Evolutionary conservation across 2,888 invertebrate genomes (phyloP).

Genomic region (Druceiella hillmani): DNA sequence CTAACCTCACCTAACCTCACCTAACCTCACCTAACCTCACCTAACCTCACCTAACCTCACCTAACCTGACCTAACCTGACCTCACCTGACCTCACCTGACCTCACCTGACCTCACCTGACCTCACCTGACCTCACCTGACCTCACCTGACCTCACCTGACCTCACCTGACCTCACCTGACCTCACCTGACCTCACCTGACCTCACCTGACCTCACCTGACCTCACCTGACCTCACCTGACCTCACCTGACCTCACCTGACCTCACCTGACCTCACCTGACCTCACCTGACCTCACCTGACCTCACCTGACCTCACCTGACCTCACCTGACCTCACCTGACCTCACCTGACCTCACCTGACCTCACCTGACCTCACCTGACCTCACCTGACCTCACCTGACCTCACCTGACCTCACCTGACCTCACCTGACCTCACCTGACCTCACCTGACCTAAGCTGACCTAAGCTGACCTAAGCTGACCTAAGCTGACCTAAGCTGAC

Average conservation of each 20-base stretch:
- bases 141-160: neutral
- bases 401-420: constrained; percentile 5
- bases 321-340: constrained; percentile 1
- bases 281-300: constrained; percentile 1
- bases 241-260: neutral
- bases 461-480: constrained; percentile 4
- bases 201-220: neutral
- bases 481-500: constrained; percentile 3
- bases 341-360: constrained; percentile 6
- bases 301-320: constrained; percentile 7
- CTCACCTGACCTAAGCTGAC: constrained; percentile 3
- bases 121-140: neutral
- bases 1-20: neutral
- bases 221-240: neutral
- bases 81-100: neutral
- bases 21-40: neutral
- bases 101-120: neutral
- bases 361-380: constrained; percentile 5
- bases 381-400: constrained; percentile 7
- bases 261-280: neutral
- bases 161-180: neutral
- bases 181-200: neutral
- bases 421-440: constrained; percentile 6
- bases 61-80: neutral
- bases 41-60: neutral